These are phyloP conservation scores for Homarus gammarus DNA, from an alignment of 2,888 invertebrate genomes.

Conservation along the genomic window DNA sequence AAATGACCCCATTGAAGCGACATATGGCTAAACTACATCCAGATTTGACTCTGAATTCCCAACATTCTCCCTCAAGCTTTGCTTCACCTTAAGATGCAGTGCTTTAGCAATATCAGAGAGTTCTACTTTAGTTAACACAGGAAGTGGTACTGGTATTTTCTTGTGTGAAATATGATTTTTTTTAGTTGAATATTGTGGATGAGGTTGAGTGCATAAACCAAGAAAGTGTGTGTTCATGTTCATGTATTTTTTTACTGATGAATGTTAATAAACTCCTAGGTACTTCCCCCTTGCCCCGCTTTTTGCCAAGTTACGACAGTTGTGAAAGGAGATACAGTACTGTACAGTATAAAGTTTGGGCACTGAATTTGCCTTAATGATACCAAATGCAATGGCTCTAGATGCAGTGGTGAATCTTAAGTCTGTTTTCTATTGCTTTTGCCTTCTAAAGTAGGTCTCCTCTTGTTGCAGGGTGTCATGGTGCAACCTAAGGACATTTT, in stretches of 20 bases:
- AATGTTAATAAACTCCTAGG: not conserved
- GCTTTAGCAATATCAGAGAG: not conserved
- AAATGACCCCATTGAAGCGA: constrained; percentile 73
- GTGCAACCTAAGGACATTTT: constrained; percentile 69
- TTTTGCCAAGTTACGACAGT: not conserved
- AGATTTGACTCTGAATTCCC: constrained; percentile 29
- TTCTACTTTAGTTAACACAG: not conserved
- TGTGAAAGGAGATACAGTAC: not conserved
- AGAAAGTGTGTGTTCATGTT: not conserved
- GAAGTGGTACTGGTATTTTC: not conserved
- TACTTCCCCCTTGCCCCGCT: not conserved
- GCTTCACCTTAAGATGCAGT: constrained; percentile 20
- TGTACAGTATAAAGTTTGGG: not conserved
- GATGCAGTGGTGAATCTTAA: constrained; percentile 2
- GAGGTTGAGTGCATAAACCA: too few species aligned
- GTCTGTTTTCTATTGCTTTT: constrained; percentile 39
- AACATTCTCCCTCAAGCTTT: constrained; percentile 7
- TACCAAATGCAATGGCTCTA: not conserved
- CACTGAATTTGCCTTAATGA: not conserved
- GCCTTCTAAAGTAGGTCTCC: constrained; percentile 69
- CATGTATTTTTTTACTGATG: not conserved
- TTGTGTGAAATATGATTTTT: too few species aligned
- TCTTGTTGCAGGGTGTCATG: constrained; percentile 71
- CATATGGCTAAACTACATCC: constrained; percentile 71
- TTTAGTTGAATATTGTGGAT: too few species aligned